Percentiles rank a stretch among this genome's conserved stretches.
phyloP scores from a whole-genome alignment of 1,140 invertebrate species.

The Kradibia gibbosae region DNA sequence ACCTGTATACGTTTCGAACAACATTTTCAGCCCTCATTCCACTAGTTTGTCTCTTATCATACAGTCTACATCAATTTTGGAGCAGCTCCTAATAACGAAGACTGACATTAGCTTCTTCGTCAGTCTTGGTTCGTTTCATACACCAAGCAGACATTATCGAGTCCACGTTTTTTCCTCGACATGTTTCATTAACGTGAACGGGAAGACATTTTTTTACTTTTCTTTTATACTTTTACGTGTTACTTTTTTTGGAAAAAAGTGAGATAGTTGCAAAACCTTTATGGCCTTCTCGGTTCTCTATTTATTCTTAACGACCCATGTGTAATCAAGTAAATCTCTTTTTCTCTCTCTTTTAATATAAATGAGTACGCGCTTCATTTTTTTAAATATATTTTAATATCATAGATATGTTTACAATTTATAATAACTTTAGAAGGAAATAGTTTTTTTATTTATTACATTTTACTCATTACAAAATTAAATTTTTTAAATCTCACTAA shows the following conservation, averaged over 20 bases:
- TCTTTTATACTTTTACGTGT: background rate
- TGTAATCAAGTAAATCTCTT: too few species aligned
- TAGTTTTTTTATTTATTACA: too few species aligned
- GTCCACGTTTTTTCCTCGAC: background rate
- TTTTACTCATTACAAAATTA: too few species aligned
- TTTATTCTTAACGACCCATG: too few species aligned
- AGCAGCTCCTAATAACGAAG: conserved; percentile 23
- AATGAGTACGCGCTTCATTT: too few species aligned
- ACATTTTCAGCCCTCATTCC: background rate
- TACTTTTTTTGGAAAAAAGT: background rate
- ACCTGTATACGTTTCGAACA: background rate
- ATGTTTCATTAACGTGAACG: conserved; percentile 4
- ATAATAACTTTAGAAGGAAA: too few species aligned
- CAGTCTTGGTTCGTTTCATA: conserved; percentile 52
- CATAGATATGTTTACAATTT: too few species aligned
- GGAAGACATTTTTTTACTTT: background rate
- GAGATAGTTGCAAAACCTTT: too few species aligned
- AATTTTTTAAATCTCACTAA: too few species aligned
- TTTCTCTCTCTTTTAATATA: too few species aligned
- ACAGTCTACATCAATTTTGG: conserved; percentile 49
- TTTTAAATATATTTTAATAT: too few species aligned
- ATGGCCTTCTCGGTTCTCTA: too few species aligned
- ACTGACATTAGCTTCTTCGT: conserved; percentile 49
- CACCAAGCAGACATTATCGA: background rate
- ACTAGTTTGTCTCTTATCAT: conserved; percentile 46